phyloP scores from a whole-genome alignment of 2,113 vertebrate genomes.

The Numenius arquata region DNA sequence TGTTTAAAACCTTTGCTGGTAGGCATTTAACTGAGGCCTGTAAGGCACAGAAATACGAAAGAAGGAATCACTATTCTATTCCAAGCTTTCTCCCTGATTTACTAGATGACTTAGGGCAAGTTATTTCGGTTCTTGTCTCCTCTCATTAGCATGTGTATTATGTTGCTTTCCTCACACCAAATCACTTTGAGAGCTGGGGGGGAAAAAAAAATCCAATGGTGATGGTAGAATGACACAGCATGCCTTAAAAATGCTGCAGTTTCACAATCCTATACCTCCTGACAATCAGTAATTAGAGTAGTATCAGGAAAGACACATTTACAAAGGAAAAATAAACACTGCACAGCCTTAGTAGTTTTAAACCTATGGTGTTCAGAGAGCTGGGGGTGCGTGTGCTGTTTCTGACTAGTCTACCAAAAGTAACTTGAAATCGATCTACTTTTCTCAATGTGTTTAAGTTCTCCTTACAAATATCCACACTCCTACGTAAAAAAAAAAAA shows the following conservation, averaged over 20 bases:
- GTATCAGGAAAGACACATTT: background rate
- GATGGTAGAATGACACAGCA: background rate
- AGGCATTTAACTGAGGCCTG: background rate
- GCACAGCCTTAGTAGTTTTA: background rate
- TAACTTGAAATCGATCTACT: background rate
- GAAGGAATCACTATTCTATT: background rate
- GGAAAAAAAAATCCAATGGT: background rate
- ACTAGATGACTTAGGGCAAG: background rate
- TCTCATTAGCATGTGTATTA: background rate
- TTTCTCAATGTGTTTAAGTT: background rate
- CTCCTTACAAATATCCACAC: background rate
- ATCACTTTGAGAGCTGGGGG: background rate
- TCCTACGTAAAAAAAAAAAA: background rate
- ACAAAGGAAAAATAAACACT: background rate
- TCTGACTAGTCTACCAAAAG: background rate
- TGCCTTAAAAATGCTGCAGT: background rate
- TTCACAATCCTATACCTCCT: background rate
- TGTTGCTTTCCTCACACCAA: background rate
- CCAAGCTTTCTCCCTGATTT: background rate
- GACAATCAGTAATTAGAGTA: background rate
- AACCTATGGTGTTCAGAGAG: background rate
- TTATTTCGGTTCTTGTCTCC: slow-evolving; percentile 12
- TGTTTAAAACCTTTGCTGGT: slow-evolving; percentile 11
- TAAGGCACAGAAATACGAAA: background rate
- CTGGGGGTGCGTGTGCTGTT: background rate